Evolutionary conservation across 2,888 invertebrate genomes (phyloP).

Genomic region (Drosophila multiciliata): DNA sequence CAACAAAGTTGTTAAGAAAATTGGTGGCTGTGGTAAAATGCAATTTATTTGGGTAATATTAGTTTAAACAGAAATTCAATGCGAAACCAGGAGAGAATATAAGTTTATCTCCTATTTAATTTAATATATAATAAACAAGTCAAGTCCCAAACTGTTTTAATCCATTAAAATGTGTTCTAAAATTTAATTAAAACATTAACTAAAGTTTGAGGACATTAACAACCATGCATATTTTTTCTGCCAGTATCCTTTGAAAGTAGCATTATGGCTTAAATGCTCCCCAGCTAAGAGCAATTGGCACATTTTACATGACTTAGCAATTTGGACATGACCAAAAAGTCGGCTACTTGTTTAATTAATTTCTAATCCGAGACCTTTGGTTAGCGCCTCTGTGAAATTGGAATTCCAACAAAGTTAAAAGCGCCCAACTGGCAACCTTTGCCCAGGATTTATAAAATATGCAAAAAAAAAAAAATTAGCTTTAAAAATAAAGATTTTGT

Average conservation of each 20-base stretch:
- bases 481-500: conserved; percentile 26
- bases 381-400: neutral
- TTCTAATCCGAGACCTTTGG: conserved; percentile 26
- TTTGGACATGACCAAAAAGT: conserved; percentile 6
- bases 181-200: neutral
- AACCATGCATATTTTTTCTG: neutral
- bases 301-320: conserved; percentile 10
- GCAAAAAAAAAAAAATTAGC: conserved; percentile 4
- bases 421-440: conserved; percentile 24
- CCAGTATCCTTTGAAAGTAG: neutral
- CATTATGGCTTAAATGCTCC: neutral
- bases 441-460: conserved; percentile 2
- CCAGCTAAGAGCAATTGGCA: neutral
- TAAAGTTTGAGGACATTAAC: neutral
- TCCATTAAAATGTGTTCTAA: neutral
- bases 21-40: neutral
- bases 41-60: neutral
- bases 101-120: neutral
- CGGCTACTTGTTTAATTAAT: conserved; percentile 48
- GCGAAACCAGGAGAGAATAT: neutral
- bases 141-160: neutral
- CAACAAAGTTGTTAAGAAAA: conserved; percentile 2
- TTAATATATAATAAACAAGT: neutral
- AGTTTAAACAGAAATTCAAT: neutral
- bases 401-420: conserved; percentile 12